Percentiles rank a stretch among this genome's conserved stretches.
Evolutionary conservation across 2,888 invertebrate genomes (phyloP).

Genomic region (Conistra vaccinii): DNA sequence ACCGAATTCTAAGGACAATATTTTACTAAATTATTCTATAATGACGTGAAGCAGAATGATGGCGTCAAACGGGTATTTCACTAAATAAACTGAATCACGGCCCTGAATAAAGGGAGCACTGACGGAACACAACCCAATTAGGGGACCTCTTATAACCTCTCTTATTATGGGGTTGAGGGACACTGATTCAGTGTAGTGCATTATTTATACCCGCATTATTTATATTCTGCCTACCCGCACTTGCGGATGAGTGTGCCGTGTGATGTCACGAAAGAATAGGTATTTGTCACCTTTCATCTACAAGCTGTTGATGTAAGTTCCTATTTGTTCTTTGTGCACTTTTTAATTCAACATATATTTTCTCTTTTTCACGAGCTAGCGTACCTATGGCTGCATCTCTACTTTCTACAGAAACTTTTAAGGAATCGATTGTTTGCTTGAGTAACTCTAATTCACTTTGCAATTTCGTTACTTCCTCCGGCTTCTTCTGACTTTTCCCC

Average conservation of each 20-base stretch:
- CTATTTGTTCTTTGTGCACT: conserved; percentile 85
- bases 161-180: too few species aligned
- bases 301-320: conserved; percentile 88
- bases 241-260: neutral
- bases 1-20: too few species aligned
- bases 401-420: conserved; percentile 85
- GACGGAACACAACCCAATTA: too few species aligned
- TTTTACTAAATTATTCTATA: neutral
- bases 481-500: conserved; percentile 62
- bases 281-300: conserved; percentile 84
- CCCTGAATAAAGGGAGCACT: too few species aligned
- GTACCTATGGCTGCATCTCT: conserved; percentile 87
- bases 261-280: neutral
- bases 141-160: too few species aligned
- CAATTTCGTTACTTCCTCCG: conserved; percentile 75
- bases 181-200: too few species aligned
- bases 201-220: too few species aligned
- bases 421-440: conserved; percentile 81
- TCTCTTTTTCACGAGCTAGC: conserved; percentile 88
- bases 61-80: too few species aligned
- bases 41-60: neutral
- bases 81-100: too few species aligned
- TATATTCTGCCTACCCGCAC: conserved; percentile 2
- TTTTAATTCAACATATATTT: conserved; percentile 85
- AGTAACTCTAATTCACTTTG: conserved; percentile 84